Evolutionary conservation across 2,113 vertebrate genomes (phyloP).

Genomic region (Guaruba guarouba): DNA sequence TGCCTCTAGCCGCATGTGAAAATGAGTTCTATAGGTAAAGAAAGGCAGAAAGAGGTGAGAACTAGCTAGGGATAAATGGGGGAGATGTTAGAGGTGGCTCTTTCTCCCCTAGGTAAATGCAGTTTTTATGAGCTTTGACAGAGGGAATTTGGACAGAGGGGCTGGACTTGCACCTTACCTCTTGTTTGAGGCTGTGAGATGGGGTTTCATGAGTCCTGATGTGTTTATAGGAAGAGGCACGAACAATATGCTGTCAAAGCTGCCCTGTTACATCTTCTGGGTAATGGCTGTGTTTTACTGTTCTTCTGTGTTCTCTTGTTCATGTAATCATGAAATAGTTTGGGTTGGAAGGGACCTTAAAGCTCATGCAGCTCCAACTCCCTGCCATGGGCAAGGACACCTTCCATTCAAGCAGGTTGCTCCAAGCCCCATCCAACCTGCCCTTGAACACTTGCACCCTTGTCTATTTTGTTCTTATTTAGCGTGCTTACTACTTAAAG

Average conservation of each 20-base stretch:
- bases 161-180: rapidly evolving
- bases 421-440: neutral
- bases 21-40: neutral
- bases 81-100: neutral
- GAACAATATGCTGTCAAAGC: neutral
- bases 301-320: neutral
- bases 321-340: neutral
- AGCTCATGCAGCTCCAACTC: neutral
- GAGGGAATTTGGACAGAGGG: neutral
- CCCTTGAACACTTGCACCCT: neutral
- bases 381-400: neutral
- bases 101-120: neutral
- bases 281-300: neutral
- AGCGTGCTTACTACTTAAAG: neutral
- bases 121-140: neutral
- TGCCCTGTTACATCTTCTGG: neutral
- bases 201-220: neutral
- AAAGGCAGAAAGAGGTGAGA: neutral
- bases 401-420: neutral
- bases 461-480: neutral
- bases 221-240: neutral
- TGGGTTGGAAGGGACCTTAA: neutral
- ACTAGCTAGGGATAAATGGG: neutral
- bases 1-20: rapidly evolving
- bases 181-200: neutral